Evolutionary conservation across 2,113 vertebrate genomes (phyloP).

Genomic region (Aramus guarauna): DNA sequence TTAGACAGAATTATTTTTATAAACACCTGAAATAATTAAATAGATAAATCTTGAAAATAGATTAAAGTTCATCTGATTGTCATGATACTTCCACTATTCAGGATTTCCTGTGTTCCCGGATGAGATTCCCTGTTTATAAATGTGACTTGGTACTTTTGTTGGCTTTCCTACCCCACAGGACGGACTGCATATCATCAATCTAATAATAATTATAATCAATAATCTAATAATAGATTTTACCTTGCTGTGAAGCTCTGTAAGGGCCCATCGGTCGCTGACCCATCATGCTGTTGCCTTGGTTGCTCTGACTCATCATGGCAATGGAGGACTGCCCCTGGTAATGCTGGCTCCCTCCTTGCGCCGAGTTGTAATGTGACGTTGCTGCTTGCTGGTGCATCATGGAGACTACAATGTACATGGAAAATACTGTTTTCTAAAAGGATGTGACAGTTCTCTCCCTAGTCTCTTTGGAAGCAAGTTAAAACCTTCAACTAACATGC

Average conservation of each 20-base stretch:
- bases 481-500: neutral
- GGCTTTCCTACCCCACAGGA: neutral
- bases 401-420: slow-evolving; percentile 74
- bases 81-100: neutral
- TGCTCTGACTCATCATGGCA: slow-evolving; percentile 91
- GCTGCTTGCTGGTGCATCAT: slow-evolving; percentile 96
- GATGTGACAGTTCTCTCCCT: neutral
- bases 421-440: neutral
- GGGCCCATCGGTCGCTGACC: slow-evolving; percentile 89
- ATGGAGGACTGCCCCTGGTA: slow-evolving; percentile 91
- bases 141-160: neutral
- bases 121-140: neutral
- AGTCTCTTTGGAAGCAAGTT: neutral
- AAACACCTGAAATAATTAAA: slow-evolving; percentile 24
- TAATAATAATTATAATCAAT: neutral
- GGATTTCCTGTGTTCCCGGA: neutral
- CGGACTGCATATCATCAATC: neutral
- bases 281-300: slow-evolving; percentile 89
- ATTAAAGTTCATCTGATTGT: neutral
- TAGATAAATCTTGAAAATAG: neutral
- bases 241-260: slow-evolving; percentile 92
- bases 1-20: neutral
- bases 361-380: slow-evolving; percentile 86
- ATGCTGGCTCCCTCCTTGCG: slow-evolving; percentile 86
- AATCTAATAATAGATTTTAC: slow-evolving; percentile 49